Base-by-base conservation (phyloP, 2,797 vertebrate genomes). In the Anguilla pacifica region DNA sequence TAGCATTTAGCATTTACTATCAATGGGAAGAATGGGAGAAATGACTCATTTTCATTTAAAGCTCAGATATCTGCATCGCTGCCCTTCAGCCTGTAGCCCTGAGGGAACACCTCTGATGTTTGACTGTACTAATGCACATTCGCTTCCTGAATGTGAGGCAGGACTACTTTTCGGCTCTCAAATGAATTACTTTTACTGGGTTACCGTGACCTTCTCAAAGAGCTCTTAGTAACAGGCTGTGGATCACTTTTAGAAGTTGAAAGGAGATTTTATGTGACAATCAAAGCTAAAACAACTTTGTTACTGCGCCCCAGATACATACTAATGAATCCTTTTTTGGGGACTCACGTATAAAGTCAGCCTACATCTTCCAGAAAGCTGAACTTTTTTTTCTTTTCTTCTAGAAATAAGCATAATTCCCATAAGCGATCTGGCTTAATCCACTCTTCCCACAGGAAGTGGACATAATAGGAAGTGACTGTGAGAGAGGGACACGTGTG, bases 261-360 rank as follows among this genome's bases (percentile, higher is more conserved):
- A 19, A 74, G 72, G 53, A 64, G 22, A 82, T n/a, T 79, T 82
- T 22, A 83, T 61, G n/a, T 35, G 43, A 83, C 86, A 82, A 51
- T 83, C 86, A 82, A 51, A 85, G 85, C 88, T 84, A 84, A 90
- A 28, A 87, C 90, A 89, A 88, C 39, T 82, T 84, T 59, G 19
- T 13, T 88, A 13, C 1, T 79, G 88, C 85, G 89, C 90, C 89
- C 90, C 89, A 92, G 90, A 92, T 93, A 86, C 89, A 92, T 91
- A 91, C 89, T 83, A 91, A 91, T 88, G 86, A 87, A 53, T 87
- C 88, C 67, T 87, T 87, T 85, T 64, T 67, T 55, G 61, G 39
- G 61, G 59, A 83, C 82, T 84, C 15, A 49, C 9, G 51, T 55
- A 28, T 55, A 55, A 57, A 55, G 25, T 31, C 53, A 28, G 49